Conservation (phyloP, 2,888 invertebrate species). For the Oeneis ivallda region DNA sequence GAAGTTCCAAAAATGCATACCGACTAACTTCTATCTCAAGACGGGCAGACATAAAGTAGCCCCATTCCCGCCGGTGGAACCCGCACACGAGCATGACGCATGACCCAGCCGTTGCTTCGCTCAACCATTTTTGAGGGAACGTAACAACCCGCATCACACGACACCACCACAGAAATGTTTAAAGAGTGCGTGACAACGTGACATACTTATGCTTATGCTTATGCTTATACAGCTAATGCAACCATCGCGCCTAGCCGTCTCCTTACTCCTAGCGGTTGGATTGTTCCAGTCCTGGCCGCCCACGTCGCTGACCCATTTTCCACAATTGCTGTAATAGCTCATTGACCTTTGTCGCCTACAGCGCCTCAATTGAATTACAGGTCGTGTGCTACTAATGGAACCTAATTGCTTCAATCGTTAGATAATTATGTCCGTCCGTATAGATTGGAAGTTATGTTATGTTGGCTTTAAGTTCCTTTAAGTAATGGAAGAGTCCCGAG, state of each 20-base stretch:
- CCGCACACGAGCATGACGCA: too few species aligned
- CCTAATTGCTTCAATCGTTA: conserved; percentile 24
- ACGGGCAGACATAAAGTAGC: too few species aligned
- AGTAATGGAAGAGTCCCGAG: neutral
- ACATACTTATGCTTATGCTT: too few species aligned
- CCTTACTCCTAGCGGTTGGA: neutral
- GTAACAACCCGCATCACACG: too few species aligned
- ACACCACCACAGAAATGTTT: too few species aligned
- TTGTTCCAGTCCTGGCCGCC: conserved; percentile 22
- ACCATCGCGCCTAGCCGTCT: neutral
- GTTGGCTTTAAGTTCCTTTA: neutral
- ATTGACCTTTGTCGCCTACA: conserved; percentile 44
- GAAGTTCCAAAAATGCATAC: too few species aligned
- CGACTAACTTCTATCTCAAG: too few species aligned
- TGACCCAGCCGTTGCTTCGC: too few species aligned
- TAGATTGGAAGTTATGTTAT: conserved; percentile 19
- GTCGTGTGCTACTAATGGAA: conserved; percentile 17
- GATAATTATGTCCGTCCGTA: conserved; percentile 21
- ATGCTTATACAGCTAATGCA: too few species aligned
- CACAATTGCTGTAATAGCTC: conserved; percentile 41
- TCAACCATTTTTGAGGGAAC: too few species aligned
- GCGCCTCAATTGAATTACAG: conserved; percentile 37
- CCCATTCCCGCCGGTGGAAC: too few species aligned
- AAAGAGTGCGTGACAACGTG: too few species aligned
- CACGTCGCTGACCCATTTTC: conserved; percentile 38